Percentiles rank a stretch among this genome's conserved stretches.
Evolutionary conservation across 1,140 invertebrate genomes (phyloP).

Genomic region (Drosophila nasuta): DNA sequence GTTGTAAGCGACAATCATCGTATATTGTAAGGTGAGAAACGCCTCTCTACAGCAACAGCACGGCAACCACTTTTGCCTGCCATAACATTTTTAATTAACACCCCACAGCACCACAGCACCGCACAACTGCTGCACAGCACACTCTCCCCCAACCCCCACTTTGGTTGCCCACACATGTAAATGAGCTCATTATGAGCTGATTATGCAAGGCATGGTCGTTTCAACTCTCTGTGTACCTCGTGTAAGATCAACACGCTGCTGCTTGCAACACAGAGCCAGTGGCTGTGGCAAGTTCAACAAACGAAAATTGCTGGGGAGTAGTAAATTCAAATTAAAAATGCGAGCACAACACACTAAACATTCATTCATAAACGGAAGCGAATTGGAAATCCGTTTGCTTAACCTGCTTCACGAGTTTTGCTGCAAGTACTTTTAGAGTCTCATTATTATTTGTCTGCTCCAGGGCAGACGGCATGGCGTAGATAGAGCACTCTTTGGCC

Average conservation of each 20-base stretch:
- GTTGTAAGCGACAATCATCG: neutral
- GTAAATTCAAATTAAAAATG: slow-evolving; percentile 23
- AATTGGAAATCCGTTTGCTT: slow-evolving; percentile 79
- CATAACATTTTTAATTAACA: slow-evolving; percentile 49
- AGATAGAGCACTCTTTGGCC: slow-evolving; percentile 26
- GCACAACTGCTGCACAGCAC: neutral
- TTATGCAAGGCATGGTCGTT: slow-evolving; percentile 64
- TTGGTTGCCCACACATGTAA: slow-evolving; percentile 53
- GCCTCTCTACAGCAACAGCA: slow-evolving; percentile 1
- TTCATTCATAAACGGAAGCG: slow-evolving; percentile 78
- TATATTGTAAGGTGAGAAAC: slow-evolving; percentile 14
- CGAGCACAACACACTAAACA: slow-evolving; percentile 48
- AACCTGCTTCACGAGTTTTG: slow-evolving; percentile 53
- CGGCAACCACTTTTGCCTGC: slow-evolving; percentile 18
- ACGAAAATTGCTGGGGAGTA: slow-evolving; percentile 43
- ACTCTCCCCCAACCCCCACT: neutral
- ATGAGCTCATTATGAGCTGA: slow-evolving; percentile 76
- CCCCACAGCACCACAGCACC: neutral
- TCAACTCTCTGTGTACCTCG: slow-evolving; percentile 22
- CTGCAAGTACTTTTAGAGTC: slow-evolving; percentile 20
- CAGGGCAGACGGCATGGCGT: slow-evolving; percentile 61
- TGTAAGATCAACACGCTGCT: slow-evolving; percentile 13
- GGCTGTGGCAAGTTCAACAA: slow-evolving; percentile 57
- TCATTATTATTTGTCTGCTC: slow-evolving; percentile 4
- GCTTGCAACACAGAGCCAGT: slow-evolving; percentile 24